Conservation (phyloP, 2,113 vertebrate genomes). For the Dicrurus megarhynchus region DNA sequence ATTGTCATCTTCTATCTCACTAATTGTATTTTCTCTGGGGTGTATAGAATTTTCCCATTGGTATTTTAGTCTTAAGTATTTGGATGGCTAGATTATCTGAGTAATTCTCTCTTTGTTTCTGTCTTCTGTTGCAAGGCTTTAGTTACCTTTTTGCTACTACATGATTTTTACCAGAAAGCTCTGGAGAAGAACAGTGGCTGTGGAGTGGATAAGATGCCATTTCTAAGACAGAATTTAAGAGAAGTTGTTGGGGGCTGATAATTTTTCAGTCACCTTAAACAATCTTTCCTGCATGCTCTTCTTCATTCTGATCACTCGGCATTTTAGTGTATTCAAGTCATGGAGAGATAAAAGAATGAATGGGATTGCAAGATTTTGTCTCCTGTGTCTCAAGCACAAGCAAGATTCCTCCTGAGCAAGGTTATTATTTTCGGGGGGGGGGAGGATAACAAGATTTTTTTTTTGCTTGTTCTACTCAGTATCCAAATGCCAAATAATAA, state of each 20-base stretch:
- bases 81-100: neutral
- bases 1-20: neutral
- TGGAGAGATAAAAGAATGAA: neutral
- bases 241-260: fast-evolving
- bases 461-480: neutral
- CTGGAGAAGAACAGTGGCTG: neutral
- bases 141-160: neutral
- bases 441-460: neutral
- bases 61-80: neutral
- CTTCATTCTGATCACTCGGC: neutral
- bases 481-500: neutral
- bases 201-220: neutral
- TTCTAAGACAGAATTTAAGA: neutral
- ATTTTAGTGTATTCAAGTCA: neutral
- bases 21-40: neutral
- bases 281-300: neutral
- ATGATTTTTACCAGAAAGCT: neutral
- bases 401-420: neutral
- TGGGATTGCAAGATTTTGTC: neutral
- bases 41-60: neutral
- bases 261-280: neutral
- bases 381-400: neutral
- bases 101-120: neutral
- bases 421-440: neutral
- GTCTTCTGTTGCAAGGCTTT: neutral